Percentiles rank a stretch among this genome's conserved stretches.
These are phyloP conservation scores for Chascanopsetta lugubris DNA, from an alignment of 2,113 vertebrate species.

Conservation along the genomic window DNA sequence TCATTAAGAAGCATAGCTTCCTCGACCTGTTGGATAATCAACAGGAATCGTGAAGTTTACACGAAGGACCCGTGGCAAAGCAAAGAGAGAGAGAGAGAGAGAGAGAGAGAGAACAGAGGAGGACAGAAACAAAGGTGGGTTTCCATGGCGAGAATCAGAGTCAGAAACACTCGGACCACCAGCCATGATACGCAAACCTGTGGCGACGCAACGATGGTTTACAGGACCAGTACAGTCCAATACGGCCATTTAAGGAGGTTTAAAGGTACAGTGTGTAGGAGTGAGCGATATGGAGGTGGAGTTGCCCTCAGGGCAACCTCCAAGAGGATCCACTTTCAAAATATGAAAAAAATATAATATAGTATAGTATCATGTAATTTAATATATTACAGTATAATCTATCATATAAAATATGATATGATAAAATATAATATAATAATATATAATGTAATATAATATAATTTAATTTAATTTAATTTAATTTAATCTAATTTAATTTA, in stretches of 20 bases:
- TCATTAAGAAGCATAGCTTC: slow-evolving; percentile 87
- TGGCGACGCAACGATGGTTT: background rate
- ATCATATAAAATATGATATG: too few species aligned
- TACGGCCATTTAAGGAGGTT: background rate
- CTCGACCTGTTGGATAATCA: slow-evolving; percentile 86
- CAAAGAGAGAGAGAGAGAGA: slow-evolving; percentile 78
- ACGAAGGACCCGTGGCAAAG: slow-evolving; percentile 78
- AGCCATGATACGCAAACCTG: background rate
- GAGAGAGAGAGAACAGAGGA: slow-evolving; percentile 61
- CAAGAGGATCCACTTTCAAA: too few species aligned
- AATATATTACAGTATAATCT: too few species aligned
- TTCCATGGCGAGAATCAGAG: slow-evolving; percentile 65
- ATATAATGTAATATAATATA: too few species aligned
- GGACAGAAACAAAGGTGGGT: slow-evolving; percentile 47
- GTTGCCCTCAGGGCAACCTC: too few species aligned
- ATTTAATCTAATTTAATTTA: too few species aligned
- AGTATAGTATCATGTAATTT: too few species aligned
- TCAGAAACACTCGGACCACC: background rate
- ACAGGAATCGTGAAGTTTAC: slow-evolving; percentile 84
- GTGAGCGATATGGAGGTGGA: too few species aligned
- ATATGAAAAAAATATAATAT: too few species aligned
- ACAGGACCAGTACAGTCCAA: background rate
- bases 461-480: too few species aligned
- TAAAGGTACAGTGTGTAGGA: too few species aligned
- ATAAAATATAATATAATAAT: too few species aligned